A percentile compares a stretch with the other conserved stretches of the same genome.
These are phyloP conservation scores for Heterodera schachtii DNA, from an alignment of 1,140 invertebrate species.

Conservation along the genomic window DNA sequence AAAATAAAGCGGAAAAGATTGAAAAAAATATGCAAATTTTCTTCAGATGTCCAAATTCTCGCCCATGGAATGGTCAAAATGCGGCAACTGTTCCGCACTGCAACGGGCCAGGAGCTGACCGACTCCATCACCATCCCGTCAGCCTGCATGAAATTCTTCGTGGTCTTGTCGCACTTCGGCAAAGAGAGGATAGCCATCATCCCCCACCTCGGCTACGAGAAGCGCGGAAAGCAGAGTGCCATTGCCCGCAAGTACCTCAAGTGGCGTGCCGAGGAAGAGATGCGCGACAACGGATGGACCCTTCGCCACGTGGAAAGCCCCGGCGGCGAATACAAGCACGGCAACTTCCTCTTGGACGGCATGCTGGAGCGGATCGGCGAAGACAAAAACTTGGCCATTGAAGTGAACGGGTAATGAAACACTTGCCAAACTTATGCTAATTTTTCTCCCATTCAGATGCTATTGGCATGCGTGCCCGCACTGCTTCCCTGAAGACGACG, in stretches of 20 bases:
- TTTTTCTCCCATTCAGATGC: not conserved
- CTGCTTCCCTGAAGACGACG: not conserved
- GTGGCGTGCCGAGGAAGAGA: not conserved
- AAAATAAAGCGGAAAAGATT: not conserved
- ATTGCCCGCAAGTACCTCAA: not conserved
- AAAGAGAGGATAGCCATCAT: not conserved
- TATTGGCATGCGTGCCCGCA: slow-evolving; percentile 1
- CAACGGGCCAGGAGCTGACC: not conserved
- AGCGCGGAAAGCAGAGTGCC: not conserved
- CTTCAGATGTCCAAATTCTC: not conserved
- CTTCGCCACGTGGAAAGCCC: not conserved
- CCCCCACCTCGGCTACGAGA: not conserved
- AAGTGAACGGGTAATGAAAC: not conserved
- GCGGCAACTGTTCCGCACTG: not conserved
- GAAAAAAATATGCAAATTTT: not conserved
- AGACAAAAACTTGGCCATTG: not conserved
- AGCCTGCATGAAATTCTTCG: not conserved
- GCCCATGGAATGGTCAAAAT: not conserved
- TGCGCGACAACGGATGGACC: not conserved
- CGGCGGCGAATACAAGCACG: not conserved
- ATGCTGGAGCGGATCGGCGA: not conserved
- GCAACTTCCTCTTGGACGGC: not conserved
- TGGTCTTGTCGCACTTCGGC: not conserved
- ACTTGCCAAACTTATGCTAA: no score
- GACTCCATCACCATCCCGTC: not conserved